phyloP scores from a whole-genome alignment of 2,888 invertebrate species.

The Drosophila ochracea region DNA sequence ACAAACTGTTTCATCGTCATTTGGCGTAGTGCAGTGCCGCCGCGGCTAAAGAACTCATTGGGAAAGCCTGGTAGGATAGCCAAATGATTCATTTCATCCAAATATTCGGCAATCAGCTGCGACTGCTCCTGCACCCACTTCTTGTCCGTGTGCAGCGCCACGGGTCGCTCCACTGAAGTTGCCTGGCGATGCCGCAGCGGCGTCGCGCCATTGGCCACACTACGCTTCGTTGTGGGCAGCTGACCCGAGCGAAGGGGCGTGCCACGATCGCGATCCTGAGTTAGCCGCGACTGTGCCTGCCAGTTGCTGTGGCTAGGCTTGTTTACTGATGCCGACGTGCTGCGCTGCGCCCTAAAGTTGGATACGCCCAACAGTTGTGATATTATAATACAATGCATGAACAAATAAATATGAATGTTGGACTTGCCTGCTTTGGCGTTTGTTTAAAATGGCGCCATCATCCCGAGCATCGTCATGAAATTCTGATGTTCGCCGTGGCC shows the following conservation, averaged over 20 bases:
- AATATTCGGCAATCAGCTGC: conserved; percentile 76
- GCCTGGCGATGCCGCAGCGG: conserved; percentile 52
- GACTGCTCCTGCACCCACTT: conserved; percentile 82
- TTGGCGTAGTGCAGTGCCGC: conserved; percentile 74
- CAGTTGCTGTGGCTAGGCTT: conserved; percentile 24
- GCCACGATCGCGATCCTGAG: conserved; percentile 32
- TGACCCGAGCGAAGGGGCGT: conserved; percentile 24
- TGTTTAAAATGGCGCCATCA: conserved; percentile 46
- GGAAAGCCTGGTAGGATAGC: conserved; percentile 59
- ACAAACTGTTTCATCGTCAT: conserved; percentile 85
- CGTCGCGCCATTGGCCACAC: conserved; percentile 25
- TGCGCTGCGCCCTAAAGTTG: conserved; percentile 33
- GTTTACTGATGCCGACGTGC: conserved; percentile 16
- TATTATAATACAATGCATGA: background rate
- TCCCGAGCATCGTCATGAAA: conserved; percentile 73
- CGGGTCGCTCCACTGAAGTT: conserved; percentile 72
- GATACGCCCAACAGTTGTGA: background rate
- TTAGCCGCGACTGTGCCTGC: conserved; percentile 24
- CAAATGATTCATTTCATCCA: conserved; percentile 52
- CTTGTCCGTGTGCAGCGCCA: conserved; percentile 79
- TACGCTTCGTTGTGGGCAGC: conserved; percentile 23
- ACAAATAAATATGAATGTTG: background rate
- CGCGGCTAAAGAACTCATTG: conserved; percentile 68
- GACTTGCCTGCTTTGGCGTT: conserved; percentile 70
- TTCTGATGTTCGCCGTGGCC: conserved; percentile 81